phyloP scores from a whole-genome alignment of 2,888 invertebrate species.

The Drosophila stalkeri region DNA sequence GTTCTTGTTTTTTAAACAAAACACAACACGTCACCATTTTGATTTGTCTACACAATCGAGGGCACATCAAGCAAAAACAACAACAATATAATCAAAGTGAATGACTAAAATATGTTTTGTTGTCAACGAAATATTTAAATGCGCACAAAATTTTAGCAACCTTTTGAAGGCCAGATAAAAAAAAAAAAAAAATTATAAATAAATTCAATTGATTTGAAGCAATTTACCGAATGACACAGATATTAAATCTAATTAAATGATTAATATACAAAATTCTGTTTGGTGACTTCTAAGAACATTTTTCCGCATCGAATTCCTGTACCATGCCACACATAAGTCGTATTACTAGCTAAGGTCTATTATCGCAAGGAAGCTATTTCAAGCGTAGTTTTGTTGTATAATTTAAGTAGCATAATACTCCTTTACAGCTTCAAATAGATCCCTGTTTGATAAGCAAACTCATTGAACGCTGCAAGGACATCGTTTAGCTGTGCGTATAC shows the following conservation, averaged over 20 bases:
- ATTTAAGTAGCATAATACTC: not conserved
- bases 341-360: not conserved
- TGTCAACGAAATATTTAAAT: not conserved
- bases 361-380: not conserved
- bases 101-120: not conserved
- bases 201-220: not conserved
- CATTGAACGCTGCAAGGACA: conserved; percentile 8
- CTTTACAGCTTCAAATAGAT: conserved; percentile 1
- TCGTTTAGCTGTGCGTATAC: conserved; percentile 21
- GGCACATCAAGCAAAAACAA: conserved; percentile 4
- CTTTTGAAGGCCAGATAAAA: not conserved
- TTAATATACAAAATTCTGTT: not conserved
- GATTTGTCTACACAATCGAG: conserved; percentile 10
- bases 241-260: not conserved
- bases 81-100: not conserved
- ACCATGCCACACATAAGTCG: not conserved
- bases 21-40: conserved; percentile 43
- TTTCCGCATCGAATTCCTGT: not conserved
- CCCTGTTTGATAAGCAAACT: conserved; percentile 6
- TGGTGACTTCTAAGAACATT: too few species aligned
- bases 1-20: conserved; percentile 25
- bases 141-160: not conserved
- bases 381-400: not conserved
- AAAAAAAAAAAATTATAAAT: not conserved
- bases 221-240: not conserved